A percentile compares a stretch with the other conserved stretches of the same genome.
Evolutionary conservation across 2,113 vertebrate genomes (phyloP).

Genomic region (Cephalophus harveyi): DNA sequence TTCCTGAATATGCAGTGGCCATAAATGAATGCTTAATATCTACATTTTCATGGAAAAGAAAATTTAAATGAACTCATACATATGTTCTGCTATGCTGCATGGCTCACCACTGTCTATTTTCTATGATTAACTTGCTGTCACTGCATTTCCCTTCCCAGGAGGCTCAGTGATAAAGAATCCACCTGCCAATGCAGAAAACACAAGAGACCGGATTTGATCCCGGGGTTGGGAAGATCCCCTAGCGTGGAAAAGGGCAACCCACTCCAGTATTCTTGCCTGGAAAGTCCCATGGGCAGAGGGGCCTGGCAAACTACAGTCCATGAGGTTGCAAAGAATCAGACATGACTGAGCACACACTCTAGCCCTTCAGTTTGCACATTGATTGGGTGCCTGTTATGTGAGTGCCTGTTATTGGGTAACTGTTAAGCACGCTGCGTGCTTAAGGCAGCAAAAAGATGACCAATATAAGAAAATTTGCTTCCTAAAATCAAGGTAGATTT

Average conservation of each 20-base stretch:
- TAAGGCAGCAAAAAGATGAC: neutral
- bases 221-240: neutral
- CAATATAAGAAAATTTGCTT: neutral
- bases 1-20: neutral
- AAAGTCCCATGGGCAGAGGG: neutral
- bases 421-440: neutral
- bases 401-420: neutral
- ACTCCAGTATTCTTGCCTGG: neutral
- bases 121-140: neutral
- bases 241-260: neutral
- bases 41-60: neutral
- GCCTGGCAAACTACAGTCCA: neutral
- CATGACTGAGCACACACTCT: neutral
- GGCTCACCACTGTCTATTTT: neutral
- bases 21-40: neutral
- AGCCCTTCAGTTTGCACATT: neutral
- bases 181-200: neutral
- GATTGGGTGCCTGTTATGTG: neutral
- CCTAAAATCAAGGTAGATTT: neutral
- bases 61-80: neutral
- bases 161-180: neutral
- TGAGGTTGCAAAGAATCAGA: neutral
- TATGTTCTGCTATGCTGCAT: neutral
- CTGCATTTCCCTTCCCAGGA: neutral
- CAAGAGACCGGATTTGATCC: neutral